phyloP scores from a whole-genome alignment of 2,797 vertebrate species.

The Pseudomugil tenellus region DNA sequence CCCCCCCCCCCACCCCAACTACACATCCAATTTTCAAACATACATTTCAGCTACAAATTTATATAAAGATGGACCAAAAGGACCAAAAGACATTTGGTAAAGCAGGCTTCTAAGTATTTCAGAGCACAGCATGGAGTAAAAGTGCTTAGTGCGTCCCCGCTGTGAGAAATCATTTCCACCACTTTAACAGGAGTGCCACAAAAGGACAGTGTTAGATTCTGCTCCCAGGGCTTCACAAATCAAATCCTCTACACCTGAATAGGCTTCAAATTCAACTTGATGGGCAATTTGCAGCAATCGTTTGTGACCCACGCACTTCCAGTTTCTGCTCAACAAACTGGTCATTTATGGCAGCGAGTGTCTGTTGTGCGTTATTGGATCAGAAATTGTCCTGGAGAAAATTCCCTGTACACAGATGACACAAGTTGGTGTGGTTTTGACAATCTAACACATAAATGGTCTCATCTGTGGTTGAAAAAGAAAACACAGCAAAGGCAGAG shows the following conservation, averaged over 20 bases:
- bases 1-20: too few relatives aligned
- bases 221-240: slow-evolving; percentile 43
- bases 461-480: too few relatives aligned
- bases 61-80: background rate
- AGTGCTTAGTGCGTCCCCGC: slow-evolving; percentile 49
- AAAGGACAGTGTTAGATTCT: slow-evolving; percentile 40
- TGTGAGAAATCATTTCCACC: slow-evolving; percentile 57
- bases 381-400: background rate
- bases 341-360: background rate
- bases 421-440: background rate
- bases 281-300: slow-evolving; percentile 28
- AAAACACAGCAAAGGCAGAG: background rate
- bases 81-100: background rate
- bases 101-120: slow-evolving; percentile 25
- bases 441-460: too few relatives aligned
- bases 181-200: slow-evolving; percentile 48
- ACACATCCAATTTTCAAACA: background rate
- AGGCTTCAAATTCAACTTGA: slow-evolving; percentile 35
- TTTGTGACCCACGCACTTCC: slow-evolving; percentile 12
- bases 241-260: slow-evolving; percentile 42
- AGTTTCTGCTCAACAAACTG: slow-evolving; percentile 1
- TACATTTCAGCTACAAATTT: background rate
- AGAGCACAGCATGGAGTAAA: slow-evolving; percentile 36
- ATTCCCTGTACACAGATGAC: slow-evolving; percentile 14
- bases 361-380: background rate